phyloP scores from a whole-genome alignment of 2,113 vertebrate genomes.

The Apodemus speciosus region DNA sequence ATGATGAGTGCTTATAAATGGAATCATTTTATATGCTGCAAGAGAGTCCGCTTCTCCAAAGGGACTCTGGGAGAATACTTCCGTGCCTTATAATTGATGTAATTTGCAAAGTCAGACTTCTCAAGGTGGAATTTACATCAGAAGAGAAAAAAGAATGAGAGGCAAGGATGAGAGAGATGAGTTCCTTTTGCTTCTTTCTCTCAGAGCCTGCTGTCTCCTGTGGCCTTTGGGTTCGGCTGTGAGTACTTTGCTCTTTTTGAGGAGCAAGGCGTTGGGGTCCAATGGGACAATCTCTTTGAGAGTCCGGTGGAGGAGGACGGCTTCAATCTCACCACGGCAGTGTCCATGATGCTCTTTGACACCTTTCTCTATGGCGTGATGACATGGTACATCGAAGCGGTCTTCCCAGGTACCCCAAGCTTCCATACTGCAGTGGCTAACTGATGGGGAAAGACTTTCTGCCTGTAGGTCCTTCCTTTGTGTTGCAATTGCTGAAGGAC shows the following conservation, averaged over 20 bases:
- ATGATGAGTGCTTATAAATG: constrained; percentile 61
- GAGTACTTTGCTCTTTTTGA: constrained; percentile 97
- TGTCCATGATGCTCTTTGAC: constrained; percentile 94
- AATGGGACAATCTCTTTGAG: constrained; percentile 95
- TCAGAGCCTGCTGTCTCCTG: constrained; percentile 96
- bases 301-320: constrained; percentile 93
- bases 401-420: constrained; percentile 93
- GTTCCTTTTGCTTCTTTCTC: constrained; percentile 49
- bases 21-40: constrained; percentile 57
- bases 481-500: not conserved
- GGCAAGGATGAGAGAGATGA: not conserved
- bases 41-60: constrained; percentile 21
- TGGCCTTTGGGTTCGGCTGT: constrained; percentile 97
- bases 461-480: not conserved
- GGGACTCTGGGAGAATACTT: constrained; percentile 47
- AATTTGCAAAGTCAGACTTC: constrained; percentile 62
- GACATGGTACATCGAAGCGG: constrained; percentile 98
- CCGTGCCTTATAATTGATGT: constrained; percentile 51
- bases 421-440: not conserved
- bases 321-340: constrained; percentile 93
- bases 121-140: constrained; percentile 56
- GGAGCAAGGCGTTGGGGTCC: constrained; percentile 96
- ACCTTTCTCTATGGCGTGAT: constrained; percentile 94
- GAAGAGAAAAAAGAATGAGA: constrained; percentile 26
- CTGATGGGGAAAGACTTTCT: not conserved